These are phyloP conservation scores for Branchipolynoe longqiensis DNA, from an alignment of 2,888 invertebrate species.

Conservation along the genomic window DNA sequence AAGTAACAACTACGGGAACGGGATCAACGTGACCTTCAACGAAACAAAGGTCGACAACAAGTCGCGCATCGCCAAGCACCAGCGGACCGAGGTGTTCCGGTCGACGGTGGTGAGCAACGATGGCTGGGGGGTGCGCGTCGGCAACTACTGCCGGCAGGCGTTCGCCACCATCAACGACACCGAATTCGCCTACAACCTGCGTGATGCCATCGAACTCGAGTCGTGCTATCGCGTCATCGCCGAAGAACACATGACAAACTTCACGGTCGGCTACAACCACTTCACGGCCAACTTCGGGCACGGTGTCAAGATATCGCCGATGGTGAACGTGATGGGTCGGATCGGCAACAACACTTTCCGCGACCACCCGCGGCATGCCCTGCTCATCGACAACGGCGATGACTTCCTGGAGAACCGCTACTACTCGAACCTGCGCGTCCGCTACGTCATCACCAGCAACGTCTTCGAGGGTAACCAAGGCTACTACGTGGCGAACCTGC, in stretches of 20 bases:
- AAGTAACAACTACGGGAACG: conserved; percentile 90
- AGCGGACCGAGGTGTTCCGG: conserved; percentile 84
- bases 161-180: conserved; percentile 90
- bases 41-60: conserved; percentile 78
- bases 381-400: conserved; percentile 90
- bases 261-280: conserved; percentile 78
- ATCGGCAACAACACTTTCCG: conserved; percentile 92
- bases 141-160: conserved; percentile 87
- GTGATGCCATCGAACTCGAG: conserved; percentile 90
- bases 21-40: conserved; percentile 72
- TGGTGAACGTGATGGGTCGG: conserved; percentile 80
- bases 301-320: conserved; percentile 78
- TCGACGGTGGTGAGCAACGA: conserved; percentile 93
- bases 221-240: conserved; percentile 88
- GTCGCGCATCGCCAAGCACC: conserved; percentile 73
- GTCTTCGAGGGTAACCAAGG: conserved; percentile 94
- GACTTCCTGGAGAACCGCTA: conserved; percentile 78
- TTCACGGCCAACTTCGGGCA: conserved; percentile 78
- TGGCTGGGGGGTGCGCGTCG: conserved; percentile 93
- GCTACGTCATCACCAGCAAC: conserved; percentile 84
- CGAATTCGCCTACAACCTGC: conserved; percentile 90
- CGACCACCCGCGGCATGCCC: conserved; percentile 90
- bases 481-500: conserved; percentile 92
- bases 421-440: conserved; percentile 78
- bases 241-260: conserved; percentile 71